Evolutionary conservation across 2,113 vertebrate species (phyloP).

Genomic region (Leucoraja erinaceus): DNA sequence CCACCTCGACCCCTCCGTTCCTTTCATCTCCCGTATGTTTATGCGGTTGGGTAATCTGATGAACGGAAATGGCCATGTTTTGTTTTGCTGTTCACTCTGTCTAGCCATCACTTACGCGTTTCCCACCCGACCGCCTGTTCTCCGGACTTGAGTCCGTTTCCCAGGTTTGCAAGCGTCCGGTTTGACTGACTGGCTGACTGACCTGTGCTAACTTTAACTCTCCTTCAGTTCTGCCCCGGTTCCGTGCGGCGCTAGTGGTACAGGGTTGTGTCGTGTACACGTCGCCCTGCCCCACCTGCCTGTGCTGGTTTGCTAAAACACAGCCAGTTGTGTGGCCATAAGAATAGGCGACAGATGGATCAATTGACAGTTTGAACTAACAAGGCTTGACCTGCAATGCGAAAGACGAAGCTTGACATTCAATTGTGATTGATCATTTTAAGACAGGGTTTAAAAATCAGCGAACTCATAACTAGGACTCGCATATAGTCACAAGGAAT

Average conservation of each 20-base stretch:
- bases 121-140: background rate
- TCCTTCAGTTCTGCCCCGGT: background rate
- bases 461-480: background rate
- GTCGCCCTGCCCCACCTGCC: background rate
- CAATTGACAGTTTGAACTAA: background rate
- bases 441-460: background rate
- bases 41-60: background rate
- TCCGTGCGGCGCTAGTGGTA: background rate
- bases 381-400: background rate
- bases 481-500: too few species aligned
- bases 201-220: background rate
- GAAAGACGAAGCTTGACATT: background rate
- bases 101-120: background rate
- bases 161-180: background rate
- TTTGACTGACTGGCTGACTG: too few species aligned
- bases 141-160: background rate
- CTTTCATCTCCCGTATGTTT: background rate
- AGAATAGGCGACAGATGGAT: background rate
- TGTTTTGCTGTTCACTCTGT: background rate
- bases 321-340: background rate
- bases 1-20: background rate
- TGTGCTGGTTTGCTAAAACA: too few species aligned
- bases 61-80: background rate
- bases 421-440: background rate
- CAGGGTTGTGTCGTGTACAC: background rate